Percentiles rank a stretch among this genome's conserved stretches.
phyloP scores from a whole-genome alignment of 2,888 invertebrate species.

The Microctonus brassicae region DNA sequence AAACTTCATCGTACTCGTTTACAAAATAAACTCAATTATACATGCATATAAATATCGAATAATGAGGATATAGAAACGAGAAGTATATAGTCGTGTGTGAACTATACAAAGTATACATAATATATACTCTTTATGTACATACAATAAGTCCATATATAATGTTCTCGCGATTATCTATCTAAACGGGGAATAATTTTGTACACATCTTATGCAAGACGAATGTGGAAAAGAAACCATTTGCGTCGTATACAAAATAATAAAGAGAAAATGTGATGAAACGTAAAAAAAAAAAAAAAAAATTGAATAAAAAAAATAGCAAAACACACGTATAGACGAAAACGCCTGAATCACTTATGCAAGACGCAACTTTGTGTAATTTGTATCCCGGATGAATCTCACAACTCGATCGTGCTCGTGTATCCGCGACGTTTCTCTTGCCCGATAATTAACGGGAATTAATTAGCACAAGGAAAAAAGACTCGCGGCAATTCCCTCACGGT shows the following conservation, averaged over 20 bases:
- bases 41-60: too few species aligned
- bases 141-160: too few species aligned
- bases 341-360: slow-evolving; percentile 46
- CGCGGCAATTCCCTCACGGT: slow-evolving; percentile 39
- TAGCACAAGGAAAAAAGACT: slow-evolving; percentile 54
- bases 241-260: background rate
- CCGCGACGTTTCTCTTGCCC: slow-evolving; percentile 45
- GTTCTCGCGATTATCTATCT: too few species aligned
- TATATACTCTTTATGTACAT: background rate
- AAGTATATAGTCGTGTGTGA: background rate
- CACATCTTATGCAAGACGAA: too few species aligned
- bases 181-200: too few species aligned
- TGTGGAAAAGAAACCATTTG: background rate
- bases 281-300: slow-evolving; percentile 11
- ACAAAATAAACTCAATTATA: too few species aligned
- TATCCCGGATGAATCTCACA: slow-evolving; percentile 50
- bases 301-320: background rate
- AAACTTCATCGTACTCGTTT: background rate
- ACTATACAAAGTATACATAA: background rate
- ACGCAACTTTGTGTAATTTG: slow-evolving; percentile 50
- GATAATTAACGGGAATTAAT: slow-evolving; percentile 65
- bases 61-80: too few species aligned
- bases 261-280: slow-evolving; percentile 6
- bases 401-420: slow-evolving; percentile 46
- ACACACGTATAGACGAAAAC: slow-evolving; percentile 11